These are phyloP conservation scores for Xenus cinereus DNA, from an alignment of 2,113 vertebrate genomes.

Conservation along the genomic window DNA sequence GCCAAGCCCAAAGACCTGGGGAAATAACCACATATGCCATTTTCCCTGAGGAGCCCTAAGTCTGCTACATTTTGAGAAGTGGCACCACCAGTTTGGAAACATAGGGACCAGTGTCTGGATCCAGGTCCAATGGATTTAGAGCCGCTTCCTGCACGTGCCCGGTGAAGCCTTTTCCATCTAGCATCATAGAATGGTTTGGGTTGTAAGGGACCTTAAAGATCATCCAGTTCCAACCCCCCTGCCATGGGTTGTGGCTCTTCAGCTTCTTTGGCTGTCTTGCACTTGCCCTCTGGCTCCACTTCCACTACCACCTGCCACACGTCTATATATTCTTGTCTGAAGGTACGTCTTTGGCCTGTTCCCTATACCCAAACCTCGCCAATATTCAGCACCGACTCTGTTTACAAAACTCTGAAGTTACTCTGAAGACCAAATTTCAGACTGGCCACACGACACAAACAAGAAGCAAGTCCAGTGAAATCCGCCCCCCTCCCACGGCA, in stretches of 20 bases:
- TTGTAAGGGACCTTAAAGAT: not conserved
- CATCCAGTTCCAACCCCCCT: not conserved
- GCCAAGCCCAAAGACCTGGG: not conserved
- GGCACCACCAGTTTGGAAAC: not conserved
- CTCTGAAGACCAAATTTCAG: not conserved
- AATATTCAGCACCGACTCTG: not conserved
- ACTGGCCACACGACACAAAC: not conserved
- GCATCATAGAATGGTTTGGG: not conserved
- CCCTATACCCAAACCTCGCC: not conserved
- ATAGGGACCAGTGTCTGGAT: fast-evolving
- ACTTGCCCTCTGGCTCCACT: not conserved
- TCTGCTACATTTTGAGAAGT: not conserved
- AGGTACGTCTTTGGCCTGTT: not conserved
- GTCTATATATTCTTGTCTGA: not conserved
- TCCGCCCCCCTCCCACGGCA: not conserved
- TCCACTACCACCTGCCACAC: not conserved
- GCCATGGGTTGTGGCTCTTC: not conserved
- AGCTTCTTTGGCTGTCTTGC: not conserved
- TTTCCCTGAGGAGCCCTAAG: not conserved
- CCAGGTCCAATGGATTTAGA: not conserved
- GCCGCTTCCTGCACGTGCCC: not conserved
- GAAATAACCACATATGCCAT: fast-evolving
- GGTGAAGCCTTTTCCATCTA: not conserved
- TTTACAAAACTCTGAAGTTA: not conserved
- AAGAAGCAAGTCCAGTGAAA: not conserved